Base-by-base conservation (phyloP, 1,140 invertebrate species). In the Tetragnatha versicolor region DNA sequence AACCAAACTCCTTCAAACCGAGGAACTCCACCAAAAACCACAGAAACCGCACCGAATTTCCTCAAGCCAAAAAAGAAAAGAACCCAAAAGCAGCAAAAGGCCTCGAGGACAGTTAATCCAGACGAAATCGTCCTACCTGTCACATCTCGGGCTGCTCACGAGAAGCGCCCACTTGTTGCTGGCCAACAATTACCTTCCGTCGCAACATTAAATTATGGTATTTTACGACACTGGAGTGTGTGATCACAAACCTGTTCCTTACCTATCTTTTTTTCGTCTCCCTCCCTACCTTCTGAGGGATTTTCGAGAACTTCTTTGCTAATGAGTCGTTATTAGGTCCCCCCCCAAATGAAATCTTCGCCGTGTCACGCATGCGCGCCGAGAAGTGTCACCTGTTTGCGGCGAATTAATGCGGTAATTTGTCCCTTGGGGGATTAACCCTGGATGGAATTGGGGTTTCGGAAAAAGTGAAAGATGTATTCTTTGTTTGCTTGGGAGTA, bases 261-360 rank as follows among this genome's bases (percentile, higher is more conserved):
- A 2, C 17, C 22, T n/a, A 17, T n/a, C 14, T 33, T 20, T 37
- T 5, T 25, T 17, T 17, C 29, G 14, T 42, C 17, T 55, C 33
- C 42, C n/a, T 29, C 29, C 7, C 9, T 17, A 22, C 58, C 51
- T 25, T 35, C 17, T 10, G 22, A 29, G 47, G n/a, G 20, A 17
- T 42, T 29, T 29, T 42, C 37, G 27, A 25, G 47, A 60, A 27
- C 51, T 31, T 60, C 29, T n/a, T 66, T 22, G 73, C 66, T 77
- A 77, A 77, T 77, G 73, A 77, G 47, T 77, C 61, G 73, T 66
- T 66, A 77, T 77, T 77, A 77, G 42, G n/a, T n/a, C 60, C 45
- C 55, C 66, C 61, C 73, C 39, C 73, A 77, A 77, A 75, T 61
- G 55, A 47, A 45, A 45, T 33, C 55, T 39, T 61, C 35, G 5